Evolutionary conservation across 2,888 invertebrate genomes (phyloP).

Genomic region (Mythimna lalbum): DNA sequence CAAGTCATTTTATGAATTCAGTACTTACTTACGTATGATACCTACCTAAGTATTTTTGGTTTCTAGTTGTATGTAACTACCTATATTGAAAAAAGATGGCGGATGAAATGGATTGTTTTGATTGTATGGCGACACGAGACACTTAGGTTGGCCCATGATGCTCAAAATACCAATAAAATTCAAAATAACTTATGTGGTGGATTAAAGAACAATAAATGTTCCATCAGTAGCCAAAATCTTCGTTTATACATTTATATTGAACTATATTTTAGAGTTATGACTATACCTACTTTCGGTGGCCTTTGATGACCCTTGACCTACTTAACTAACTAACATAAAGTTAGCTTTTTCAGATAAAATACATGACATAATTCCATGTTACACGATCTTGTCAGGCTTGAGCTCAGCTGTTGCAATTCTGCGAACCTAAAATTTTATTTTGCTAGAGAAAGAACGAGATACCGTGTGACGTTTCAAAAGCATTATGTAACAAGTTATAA

Average conservation of each 20-base stretch:
- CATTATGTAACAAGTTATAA: neutral
- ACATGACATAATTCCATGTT: neutral
- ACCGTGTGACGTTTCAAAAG: neutral
- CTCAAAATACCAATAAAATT: neutral
- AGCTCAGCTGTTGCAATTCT: neutral
- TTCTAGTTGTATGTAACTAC: neutral
- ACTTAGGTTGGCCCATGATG: conserved; percentile 13
- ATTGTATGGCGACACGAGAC: neutral
- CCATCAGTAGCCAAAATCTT: neutral
- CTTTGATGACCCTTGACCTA: conserved; percentile 29
- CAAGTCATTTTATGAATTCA: neutral
- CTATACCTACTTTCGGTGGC: neutral
- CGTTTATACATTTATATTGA: neutral
- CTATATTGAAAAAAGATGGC: conserved; percentile 23
- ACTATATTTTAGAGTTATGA: neutral
- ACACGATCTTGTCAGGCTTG: neutral
- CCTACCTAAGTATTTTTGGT: neutral
- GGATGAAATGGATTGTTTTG: conserved; percentile 4
- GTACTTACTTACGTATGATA: too few relatives aligned
- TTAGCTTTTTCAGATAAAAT: conserved; percentile 1
- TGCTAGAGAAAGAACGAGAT: neutral
- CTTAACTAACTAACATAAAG: neutral
- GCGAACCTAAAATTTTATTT: neutral
- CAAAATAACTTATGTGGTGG: neutral
- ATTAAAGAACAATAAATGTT: neutral